phyloP scores from a whole-genome alignment of 1,140 invertebrate genomes.

The Geopemphigus sp. region DNA sequence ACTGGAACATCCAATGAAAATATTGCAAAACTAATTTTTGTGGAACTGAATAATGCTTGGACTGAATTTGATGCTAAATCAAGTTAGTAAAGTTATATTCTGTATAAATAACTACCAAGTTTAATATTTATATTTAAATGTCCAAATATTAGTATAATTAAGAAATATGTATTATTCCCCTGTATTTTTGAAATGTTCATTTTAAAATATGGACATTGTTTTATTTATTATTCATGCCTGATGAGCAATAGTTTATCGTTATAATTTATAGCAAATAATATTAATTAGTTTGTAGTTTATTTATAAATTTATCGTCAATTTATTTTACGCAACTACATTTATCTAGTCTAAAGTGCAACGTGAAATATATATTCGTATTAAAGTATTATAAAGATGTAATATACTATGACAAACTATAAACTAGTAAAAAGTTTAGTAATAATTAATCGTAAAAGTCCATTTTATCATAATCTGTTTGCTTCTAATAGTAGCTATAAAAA shows the following conservation, averaged over 20 bases:
- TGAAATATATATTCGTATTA: neutral
- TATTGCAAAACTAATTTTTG: slow-evolving; percentile 95
- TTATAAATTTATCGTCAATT: neutral
- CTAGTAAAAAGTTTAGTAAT: neutral
- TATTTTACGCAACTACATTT: slow-evolving; percentile 24
- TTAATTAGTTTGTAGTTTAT: neutral
- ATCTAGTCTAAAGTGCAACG: slow-evolving; percentile 20
- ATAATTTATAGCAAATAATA: neutral
- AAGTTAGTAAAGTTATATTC: slow-evolving; percentile 68
- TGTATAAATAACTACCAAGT: slow-evolving; percentile 57
- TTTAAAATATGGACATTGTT: neutral
- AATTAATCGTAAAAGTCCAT: neutral
- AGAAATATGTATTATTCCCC: neutral
- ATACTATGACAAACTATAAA: neutral
- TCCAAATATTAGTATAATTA: slow-evolving; percentile 1
- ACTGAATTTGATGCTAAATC: slow-evolving; percentile 92
- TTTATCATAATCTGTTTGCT: neutral
- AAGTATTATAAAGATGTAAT: neutral
- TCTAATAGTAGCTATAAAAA: neutral
- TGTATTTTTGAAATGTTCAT: neutral
- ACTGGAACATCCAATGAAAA: slow-evolving; percentile 83
- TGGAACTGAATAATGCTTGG: slow-evolving; percentile 99
- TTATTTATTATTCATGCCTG: slow-evolving; percentile 8
- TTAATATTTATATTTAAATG: slow-evolving; percentile 16
- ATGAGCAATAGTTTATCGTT: neutral